Evolutionary conservation across 2,113 vertebrate genomes (phyloP).

Genomic region (Corythornis vintsioides): DNA sequence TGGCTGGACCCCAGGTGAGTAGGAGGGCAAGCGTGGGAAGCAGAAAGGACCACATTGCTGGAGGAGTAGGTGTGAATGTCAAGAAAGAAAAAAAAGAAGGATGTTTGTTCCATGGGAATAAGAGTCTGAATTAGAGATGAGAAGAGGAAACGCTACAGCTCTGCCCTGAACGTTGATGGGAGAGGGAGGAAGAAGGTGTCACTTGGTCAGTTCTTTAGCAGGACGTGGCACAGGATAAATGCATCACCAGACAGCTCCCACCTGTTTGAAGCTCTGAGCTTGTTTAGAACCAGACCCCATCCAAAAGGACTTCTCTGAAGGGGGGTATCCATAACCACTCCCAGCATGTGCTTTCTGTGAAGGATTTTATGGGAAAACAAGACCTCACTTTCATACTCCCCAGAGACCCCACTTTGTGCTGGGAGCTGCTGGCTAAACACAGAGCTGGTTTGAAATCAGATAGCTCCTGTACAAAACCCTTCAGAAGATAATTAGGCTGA

Average conservation of each 20-base stretch:
- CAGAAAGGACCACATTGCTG: not conserved
- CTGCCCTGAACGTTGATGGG: not conserved
- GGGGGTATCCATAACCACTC: not conserved
- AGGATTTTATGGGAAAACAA: not conserved
- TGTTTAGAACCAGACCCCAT: accelerated
- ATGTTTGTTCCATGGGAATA: not conserved
- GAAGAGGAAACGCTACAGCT: not conserved
- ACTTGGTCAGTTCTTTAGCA: not conserved
- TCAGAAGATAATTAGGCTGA: slow-evolving; percentile 37
- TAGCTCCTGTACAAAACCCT: not conserved
- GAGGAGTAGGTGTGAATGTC: not conserved
- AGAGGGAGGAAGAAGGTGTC: not conserved
- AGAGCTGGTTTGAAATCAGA: not conserved
- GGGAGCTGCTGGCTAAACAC: not conserved
- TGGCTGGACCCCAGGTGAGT: accelerated
- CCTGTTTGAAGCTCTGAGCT: not conserved
- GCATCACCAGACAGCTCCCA: not conserved
- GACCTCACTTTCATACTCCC: not conserved
- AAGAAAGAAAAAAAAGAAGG: not conserved
- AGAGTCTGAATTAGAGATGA: not conserved
- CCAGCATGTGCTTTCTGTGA: not conserved
- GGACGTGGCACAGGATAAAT: not conserved
- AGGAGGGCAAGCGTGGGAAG: not conserved
- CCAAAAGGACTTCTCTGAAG: not conserved
- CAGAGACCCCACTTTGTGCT: not conserved